Base-by-base conservation (phyloP, 2,113 vertebrate species). In the Hippopotamus amphibius region DNA sequence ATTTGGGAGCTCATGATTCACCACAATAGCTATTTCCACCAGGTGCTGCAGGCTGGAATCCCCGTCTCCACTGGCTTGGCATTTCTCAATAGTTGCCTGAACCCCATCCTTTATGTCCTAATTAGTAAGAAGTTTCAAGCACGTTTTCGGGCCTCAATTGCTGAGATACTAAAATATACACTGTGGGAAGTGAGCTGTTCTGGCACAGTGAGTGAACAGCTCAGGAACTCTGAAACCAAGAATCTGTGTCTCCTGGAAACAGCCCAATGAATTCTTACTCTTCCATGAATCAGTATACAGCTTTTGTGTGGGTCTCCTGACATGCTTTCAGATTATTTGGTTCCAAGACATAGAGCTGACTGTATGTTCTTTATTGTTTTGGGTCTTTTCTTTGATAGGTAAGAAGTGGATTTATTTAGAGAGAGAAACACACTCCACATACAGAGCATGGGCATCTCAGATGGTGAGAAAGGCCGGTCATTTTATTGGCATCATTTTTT, bases 1-100 rank as follows among this genome's bases (percentile, higher is more conserved):
- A 98, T 99, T 74, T 99, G 99, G 99, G 99, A 99, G 95, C 98
- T 99, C 43, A 98, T 98, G 2, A 98, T 99, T 95, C 99, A 99
- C 97, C 98, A 99, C 0, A 93, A 94, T 2, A 17, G 85, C 46
- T 79, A 97, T 66, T 97, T 99, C 66, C 98, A 99, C 22, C 94
- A 79, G 2, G 96, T 99, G 57, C 96, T 99, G 24, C 98, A 97
- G 95, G 98, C 99, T 6, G 99, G 99, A 61, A 99, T 99, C 93
- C 99, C 99, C 16, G 98, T 99, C 24, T 99, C 99, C 86, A 99
- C 99, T 6, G 99, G 99, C 48, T 97, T 99, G 87, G 99, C 99
- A 10, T 99, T 99, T 98, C 99, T 99, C 97, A 99, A 99, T 97
- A 99, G 99, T 90, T 99, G 99, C 94, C 97, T 99, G 93, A 99